Evolutionary conservation across 2,113 vertebrate species (phyloP).

Genomic region (Macquaria australasica): DNA sequence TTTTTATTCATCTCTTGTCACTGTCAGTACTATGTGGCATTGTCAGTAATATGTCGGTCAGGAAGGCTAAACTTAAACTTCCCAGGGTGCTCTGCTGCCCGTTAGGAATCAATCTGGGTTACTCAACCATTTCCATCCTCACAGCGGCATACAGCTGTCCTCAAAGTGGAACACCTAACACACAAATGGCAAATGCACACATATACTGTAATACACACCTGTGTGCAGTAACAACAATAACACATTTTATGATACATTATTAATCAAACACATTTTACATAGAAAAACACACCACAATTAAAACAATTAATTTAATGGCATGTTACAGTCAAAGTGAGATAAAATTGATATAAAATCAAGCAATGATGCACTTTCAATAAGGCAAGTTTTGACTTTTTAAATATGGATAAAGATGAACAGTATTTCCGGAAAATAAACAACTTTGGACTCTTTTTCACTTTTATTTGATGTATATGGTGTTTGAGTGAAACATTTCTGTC

Average conservation of each 20-base stretch:
- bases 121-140: slow-evolving; percentile 7
- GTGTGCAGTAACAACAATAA: neutral
- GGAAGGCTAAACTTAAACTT: slow-evolving; percentile 36
- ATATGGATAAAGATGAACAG: neutral
- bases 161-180: slow-evolving; percentile 23
- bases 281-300: neutral
- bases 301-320: neutral
- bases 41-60: slow-evolving; percentile 19
- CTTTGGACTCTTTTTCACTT: too few relatives aligned
- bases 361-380: neutral
- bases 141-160: neutral
- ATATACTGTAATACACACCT: too few relatives aligned
- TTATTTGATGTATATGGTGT: too few relatives aligned
- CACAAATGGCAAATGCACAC: neutral
- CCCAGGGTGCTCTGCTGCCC: slow-evolving; percentile 8
- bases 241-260: neutral
- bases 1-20: neutral
- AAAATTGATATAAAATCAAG: too few relatives aligned
- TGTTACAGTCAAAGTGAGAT: too few relatives aligned
- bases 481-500: neutral
- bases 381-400: neutral
- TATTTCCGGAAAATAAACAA: neutral
- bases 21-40: neutral
- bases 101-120: slow-evolving; percentile 35
- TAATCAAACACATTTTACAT: neutral